phyloP scores from a whole-genome alignment of 2,797 vertebrate species.

The Notoglanidium macrostoma region DNA sequence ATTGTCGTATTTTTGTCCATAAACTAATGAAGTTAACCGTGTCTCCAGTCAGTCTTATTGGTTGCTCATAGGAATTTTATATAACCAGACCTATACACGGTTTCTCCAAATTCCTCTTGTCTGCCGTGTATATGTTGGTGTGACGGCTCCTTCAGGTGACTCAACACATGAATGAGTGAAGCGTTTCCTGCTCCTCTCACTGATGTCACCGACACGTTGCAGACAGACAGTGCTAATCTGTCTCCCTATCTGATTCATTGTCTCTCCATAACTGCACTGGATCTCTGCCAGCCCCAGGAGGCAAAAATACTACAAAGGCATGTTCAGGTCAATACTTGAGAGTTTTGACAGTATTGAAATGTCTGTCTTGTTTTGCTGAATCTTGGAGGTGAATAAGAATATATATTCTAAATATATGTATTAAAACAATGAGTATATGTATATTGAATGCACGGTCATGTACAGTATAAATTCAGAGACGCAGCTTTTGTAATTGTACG shows the following conservation, averaged over 20 bases:
- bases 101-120: background rate
- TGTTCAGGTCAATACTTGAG: slow-evolving; percentile 1
- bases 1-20: background rate
- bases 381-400: background rate
- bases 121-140: background rate
- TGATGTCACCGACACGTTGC: slow-evolving; percentile 36
- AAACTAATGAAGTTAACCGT: background rate
- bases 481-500: background rate
- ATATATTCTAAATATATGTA: background rate
- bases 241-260: slow-evolving; percentile 44
- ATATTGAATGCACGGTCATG: background rate
- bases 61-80: background rate
- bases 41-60: background rate
- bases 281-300: slow-evolving; percentile 12
- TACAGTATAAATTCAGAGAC: background rate
- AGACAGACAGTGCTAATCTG: slow-evolving; percentile 36
- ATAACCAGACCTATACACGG: background rate
- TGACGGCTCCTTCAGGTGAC: slow-evolving; percentile 26
- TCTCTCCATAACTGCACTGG: slow-evolving; percentile 13
- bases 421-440: background rate
- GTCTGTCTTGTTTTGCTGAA: background rate
- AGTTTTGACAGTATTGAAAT: slow-evolving; percentile 37
- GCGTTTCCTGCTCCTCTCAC: slow-evolving; percentile 30
- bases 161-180: slow-evolving; percentile 37
- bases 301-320: slow-evolving; percentile 7